Base-by-base conservation (phyloP, 2,888 invertebrate genomes). In the Pocota personata region DNA sequence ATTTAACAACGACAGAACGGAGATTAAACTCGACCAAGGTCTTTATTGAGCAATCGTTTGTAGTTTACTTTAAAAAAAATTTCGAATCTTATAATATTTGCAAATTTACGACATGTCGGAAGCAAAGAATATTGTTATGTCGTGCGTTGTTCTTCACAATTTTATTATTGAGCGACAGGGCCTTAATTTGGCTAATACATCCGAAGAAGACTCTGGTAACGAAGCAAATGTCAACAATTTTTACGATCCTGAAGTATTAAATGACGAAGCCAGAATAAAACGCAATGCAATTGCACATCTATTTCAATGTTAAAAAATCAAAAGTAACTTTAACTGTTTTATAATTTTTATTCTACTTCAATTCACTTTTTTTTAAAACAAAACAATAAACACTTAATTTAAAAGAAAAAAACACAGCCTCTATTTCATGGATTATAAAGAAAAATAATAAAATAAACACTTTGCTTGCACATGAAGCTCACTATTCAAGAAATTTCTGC, bases 61-160 rank as follows among this genome's bases (percentile, higher is more conserved):
- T 27, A 52, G 30, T 52, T 14, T 52, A n/a, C 3, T n/a, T n/a
- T n/a, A 52, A 52, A 52, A 52, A 30, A 52, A 52, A 27, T 10
- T n/a, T 52, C 24, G 30, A 55, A 32, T 55, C 14, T 55, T 55
- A 30, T 14, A 55, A 55, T 55, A 55, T 55, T 55, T 55, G 55
- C 55, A 55, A 30, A 55, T 55, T 55, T 55, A 55, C 30, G 30
- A 55, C 16, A 55, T 55, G 8, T 50, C 32, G 55, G 30, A 55
- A 55, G 55, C 55, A 55, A 55, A 55, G 32, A 55, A 55, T 55
- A 55, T 55, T 4, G 55, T 55, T 55, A 30, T 32, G 55, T 55
- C 55, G 30, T 32, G 32, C 24, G n/a, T 50, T 50, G 46, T 46
- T 46, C 46, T 46, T 46, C 46, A 24, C 50, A 50, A 50, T 50